Conservation (phyloP, 2,888 invertebrate species). For the Myathropa florea region DNA sequence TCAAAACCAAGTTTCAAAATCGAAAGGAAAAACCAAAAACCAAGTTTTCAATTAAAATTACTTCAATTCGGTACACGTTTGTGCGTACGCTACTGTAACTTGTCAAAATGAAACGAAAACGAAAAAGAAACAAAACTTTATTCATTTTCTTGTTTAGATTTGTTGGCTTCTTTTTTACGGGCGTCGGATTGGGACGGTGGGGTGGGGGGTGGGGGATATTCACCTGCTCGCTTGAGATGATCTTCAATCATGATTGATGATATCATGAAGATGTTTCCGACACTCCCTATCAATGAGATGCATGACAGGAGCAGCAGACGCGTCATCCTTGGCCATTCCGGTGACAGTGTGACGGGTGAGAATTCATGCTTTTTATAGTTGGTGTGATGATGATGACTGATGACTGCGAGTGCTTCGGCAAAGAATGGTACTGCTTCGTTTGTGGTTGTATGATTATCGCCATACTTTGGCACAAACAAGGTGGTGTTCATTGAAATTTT, state of each 20-base stretch:
- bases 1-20: not conserved
- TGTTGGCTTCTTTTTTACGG: not conserved
- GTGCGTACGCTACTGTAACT: not conserved
- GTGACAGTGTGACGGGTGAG: conserved; percentile 85
- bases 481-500: conserved; percentile 63
- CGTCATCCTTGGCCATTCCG: conserved; percentile 86
- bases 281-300: conserved; percentile 85
- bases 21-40: not conserved
- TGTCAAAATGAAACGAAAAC: no score
- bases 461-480: conserved; percentile 68
- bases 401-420: conserved; percentile 66
- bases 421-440: conserved; percentile 54
- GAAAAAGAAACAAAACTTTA: not conserved
- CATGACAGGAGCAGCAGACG: conserved; percentile 85
- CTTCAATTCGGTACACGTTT: not conserved
- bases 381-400: conserved; percentile 66
- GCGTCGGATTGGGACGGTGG: not conserved
- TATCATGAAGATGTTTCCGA: conserved; percentile 89
- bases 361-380: conserved; percentile 73
- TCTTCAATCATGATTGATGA: conserved; percentile 88
- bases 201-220: not conserved
- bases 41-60: not conserved
- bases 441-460: conserved; percentile 58
- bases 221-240: conserved; percentile 86
- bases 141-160: not conserved